Evolutionary conservation across 2,113 vertebrate genomes (phyloP), one percentile per base, ranked within the genome.

Genomic region (Salvelinus namaycush): DNA sequence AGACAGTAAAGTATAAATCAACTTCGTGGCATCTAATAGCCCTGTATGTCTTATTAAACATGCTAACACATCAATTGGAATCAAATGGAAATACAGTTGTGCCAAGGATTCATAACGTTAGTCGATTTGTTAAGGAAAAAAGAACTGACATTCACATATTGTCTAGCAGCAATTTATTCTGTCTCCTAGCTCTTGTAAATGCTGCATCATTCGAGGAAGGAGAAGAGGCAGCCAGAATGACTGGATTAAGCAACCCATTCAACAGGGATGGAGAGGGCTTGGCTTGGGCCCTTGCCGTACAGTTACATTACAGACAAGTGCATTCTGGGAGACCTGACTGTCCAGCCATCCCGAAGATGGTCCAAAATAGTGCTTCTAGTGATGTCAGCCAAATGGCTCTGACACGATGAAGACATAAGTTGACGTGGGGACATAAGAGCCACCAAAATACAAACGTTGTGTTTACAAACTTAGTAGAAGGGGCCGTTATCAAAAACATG

Each of bases 281-380:
- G 76, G 87, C 84, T 73, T 26, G 14, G 48, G 29, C 51, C 14
- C 69, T 44, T 18, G 72, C 70, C 74, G 81, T 71, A 79, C 80
- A 78, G 77, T 82, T 82, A 80, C 76, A 81, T 78, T 80, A 74
- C 83, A 82, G 80, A 82, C 73, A 71, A 81, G 70, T 70, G 51
- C 76, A 83, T 87, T 90, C 79, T 84, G 68, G 31, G 22, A 39
- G 29, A 22, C 59, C n/a, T 62, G n/a, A 24, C 59, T 62, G n/a
- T n/a, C 6, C 20, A 22, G 51, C 14, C 51, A 54, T 18, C 51
- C 14, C 14, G 5, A 18, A 54, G 51, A 18, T 54, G 1, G 16
- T 44, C 39, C 39, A 44, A 44, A 44, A 44, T 44, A 44, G 9
- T 54, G 51, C 51, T 18, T 18, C 51, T 18, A 54, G 51, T 54